Conservation (phyloP, 37 sponge, comb jelly and placozoan genomes). For the Lycopodina hypogea region DNA sequence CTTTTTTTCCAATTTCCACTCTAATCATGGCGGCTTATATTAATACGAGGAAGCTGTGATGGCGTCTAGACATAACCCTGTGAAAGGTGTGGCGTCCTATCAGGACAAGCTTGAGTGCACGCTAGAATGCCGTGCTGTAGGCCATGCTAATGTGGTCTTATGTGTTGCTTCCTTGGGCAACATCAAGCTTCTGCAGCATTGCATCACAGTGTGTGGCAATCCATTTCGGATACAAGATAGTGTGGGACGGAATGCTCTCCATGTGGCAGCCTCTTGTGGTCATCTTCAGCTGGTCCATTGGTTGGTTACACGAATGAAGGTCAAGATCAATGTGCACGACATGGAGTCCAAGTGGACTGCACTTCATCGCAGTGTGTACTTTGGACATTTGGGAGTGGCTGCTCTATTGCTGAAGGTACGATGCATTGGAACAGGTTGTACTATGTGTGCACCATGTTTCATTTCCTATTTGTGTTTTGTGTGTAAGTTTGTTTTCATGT, state of each 20-base stretch:
- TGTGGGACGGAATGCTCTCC: slow-evolving; percentile 57
- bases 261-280: slow-evolving; percentile 63
- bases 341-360: slow-evolving; percentile 67
- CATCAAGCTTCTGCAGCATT: slow-evolving; percentile 54
- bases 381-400: slow-evolving; percentile 59
- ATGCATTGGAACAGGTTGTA: neutral
- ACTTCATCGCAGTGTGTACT: slow-evolving; percentile 65
- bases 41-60: neutral
- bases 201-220: slow-evolving; percentile 58
- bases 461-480: slow-evolving; percentile 25
- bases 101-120: slow-evolving; percentile 49
- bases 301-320: slow-evolving; percentile 36
- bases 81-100: neutral
- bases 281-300: slow-evolving; percentile 47
- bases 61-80: neutral
- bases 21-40: neutral
- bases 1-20: neutral
- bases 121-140: slow-evolving; percentile 19
- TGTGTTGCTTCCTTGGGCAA: slow-evolving; percentile 46
- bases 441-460: neutral
- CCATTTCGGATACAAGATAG: slow-evolving; percentile 36
- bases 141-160: slow-evolving; percentile 34
- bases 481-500: no score
- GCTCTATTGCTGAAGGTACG: slow-evolving; percentile 53
- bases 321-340: slow-evolving; percentile 26